Percentiles rank a stretch among this genome's conserved stretches.
phyloP scores from a whole-genome alignment of 53 echinoderm and acorn worm genomes.

The Echinarachnius parma region DNA sequence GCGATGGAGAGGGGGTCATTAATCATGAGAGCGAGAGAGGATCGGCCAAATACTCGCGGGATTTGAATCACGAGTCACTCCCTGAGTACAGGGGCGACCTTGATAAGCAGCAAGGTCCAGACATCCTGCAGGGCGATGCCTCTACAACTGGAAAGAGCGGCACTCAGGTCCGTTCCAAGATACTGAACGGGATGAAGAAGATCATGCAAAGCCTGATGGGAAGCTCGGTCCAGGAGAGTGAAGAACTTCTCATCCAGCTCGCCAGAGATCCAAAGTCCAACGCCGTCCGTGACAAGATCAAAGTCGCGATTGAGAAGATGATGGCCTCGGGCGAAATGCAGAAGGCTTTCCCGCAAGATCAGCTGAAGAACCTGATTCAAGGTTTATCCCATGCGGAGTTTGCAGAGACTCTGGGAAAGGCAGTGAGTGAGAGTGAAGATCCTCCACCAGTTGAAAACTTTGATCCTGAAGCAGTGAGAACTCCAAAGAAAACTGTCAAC shows the following conservation, averaged over 20 bases:
- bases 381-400: conserved; percentile 3
- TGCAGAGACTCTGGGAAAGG: background rate
- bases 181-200: conserved; percentile 41
- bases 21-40: conserved; percentile 2
- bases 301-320: conserved; percentile 38
- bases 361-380: conserved; percentile 23
- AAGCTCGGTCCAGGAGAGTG: conserved; percentile 17
- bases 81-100: background rate
- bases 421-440: background rate
- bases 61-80: background rate
- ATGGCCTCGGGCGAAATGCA: conserved; percentile 7
- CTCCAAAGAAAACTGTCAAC: background rate
- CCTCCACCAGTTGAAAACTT: conserved; percentile 29
- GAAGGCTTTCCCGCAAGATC: conserved; percentile 16
- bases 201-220: conserved; percentile 35
- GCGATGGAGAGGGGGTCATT: background rate
- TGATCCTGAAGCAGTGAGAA: conserved; percentile 2
- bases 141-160: background rate
- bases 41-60: conserved; percentile 26
- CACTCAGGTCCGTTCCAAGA: background rate
- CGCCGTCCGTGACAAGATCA: conserved; percentile 13
- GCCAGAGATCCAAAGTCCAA: conserved; percentile 26
- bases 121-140: background rate
- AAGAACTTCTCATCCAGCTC: conserved; percentile 3
- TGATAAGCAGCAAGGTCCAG: background rate